A percentile compares a stretch with the other conserved stretches of the same genome.
Conservation (phyloP, 2,888 invertebrate species). For the Thera obeliscata region DNA sequence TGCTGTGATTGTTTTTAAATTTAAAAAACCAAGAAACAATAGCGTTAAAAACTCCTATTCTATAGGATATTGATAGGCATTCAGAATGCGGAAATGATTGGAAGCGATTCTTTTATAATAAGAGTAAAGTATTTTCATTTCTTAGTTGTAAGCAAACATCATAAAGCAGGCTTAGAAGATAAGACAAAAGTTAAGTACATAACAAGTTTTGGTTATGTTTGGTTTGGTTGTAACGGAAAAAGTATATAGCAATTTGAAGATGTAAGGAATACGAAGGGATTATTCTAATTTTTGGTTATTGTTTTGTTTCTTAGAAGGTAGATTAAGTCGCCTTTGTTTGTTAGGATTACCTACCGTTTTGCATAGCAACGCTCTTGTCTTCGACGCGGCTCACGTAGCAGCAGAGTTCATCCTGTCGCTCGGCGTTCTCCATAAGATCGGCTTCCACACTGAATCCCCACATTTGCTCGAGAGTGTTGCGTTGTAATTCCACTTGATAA, state of each 20-base stretch:
- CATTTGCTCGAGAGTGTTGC: constrained; percentile 96
- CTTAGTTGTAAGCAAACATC: constrained; percentile 23
- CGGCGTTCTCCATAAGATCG: constrained; percentile 97
- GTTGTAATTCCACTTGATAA: constrained; percentile 97
- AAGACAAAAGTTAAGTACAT: constrained; percentile 37
- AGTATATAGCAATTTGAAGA: constrained; percentile 28
- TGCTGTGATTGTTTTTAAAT: constrained; percentile 57
- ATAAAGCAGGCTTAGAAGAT: constrained; percentile 39
- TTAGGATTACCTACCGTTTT: constrained; percentile 88
- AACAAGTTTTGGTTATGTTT: constrained; percentile 32
- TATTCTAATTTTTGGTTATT: constrained; percentile 30
- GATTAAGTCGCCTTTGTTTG: constrained; percentile 23
- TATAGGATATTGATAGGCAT: constrained; percentile 39
- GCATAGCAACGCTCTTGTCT: constrained; percentile 97
- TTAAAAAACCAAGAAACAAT: constrained; percentile 49
- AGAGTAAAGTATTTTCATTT: neutral
- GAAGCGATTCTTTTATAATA: constrained; percentile 33
- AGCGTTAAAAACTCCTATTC: constrained; percentile 43
- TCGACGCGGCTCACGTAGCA: constrained; percentile 98
- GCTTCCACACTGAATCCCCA: constrained; percentile 99
- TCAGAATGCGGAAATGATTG: constrained; percentile 33
- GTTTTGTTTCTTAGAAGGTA: constrained; percentile 19
- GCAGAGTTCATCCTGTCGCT: constrained; percentile 97
- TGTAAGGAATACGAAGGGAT: constrained; percentile 26
- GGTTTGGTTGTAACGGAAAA: constrained; percentile 30